Base-by-base conservation (phyloP, 2,888 invertebrate species). In the Papilio gigon region DNA sequence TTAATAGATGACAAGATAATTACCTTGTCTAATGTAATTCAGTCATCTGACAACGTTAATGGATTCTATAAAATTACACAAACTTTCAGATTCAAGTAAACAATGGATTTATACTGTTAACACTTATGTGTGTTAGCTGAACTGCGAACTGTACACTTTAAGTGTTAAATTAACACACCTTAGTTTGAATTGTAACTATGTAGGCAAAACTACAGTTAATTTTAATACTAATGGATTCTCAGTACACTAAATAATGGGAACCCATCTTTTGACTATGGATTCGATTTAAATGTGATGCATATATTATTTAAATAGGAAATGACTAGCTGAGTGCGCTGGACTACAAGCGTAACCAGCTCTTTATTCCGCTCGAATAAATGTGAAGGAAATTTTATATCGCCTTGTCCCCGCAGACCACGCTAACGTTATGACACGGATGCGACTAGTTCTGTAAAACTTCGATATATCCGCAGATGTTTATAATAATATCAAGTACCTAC, bases 341-440 rank as follows among this genome's bases (percentile, higher is more conserved):
- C 22, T 25, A 25, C 59, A 37, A 22, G 12, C 37, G 20, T 20
- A 59, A 59, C 37, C 2, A 27, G 4, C 27, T 59, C 25, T 59
- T 59, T 35, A 35, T 22, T 37, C 20, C 35, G 3, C 59, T 22
- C 25, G 37, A 37, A 37, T 59, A 37, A 59, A 37, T 37, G 6
- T 20, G 22, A 37, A 37, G 35, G 59, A 59, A 59, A 35, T 20
- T 59, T 59, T 59, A 59, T 59, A 59, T 37, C 22, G 22, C n/a
- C 8, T 5, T 6, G 22, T 59, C 22, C 14, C 59, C 12, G 37
- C 59, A 59, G 35, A 59, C 59, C 14, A 22, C 22, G 4, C 37
- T 35, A 25, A 9, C 27, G 59, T 59, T 22, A 59, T 59, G 5
- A 59, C 37, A 20, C 20, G 35, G 20, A 35, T 59, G 33, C 8